Evolutionary conservation across 2,888 invertebrate species (phyloP).

Genomic region (Conomelus anceps): DNA sequence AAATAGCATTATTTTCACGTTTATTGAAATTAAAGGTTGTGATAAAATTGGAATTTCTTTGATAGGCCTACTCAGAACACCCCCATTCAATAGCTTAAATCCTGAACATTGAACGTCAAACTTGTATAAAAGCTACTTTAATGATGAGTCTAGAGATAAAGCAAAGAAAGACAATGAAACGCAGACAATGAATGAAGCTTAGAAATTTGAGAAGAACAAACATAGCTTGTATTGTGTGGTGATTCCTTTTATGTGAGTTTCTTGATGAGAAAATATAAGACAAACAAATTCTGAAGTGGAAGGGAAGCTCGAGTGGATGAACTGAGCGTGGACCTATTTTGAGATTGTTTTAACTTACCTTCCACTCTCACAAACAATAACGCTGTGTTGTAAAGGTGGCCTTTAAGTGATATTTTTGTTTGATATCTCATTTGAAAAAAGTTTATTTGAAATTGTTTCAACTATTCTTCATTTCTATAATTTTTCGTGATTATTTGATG

Average conservation of each 20-base stretch:
- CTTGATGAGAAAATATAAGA: neutral
- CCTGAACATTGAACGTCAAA: neutral
- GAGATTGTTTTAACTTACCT: neutral
- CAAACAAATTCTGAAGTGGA: too few relatives aligned
- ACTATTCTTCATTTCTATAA: too few relatives aligned
- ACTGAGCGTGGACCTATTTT: neutral
- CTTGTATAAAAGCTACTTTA: neutral
- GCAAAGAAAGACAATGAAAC: neutral
- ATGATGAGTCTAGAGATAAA: neutral
- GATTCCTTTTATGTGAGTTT: neutral
- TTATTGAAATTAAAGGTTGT: too few relatives aligned
- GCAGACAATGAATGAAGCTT: neutral
- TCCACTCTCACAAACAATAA: neutral
- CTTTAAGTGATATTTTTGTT: too few relatives aligned
- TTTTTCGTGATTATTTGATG: too few relatives aligned
- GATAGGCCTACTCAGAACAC: too few relatives aligned
- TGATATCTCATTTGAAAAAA: too few relatives aligned
- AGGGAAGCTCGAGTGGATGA: too few relatives aligned
- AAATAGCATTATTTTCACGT: too few relatives aligned
- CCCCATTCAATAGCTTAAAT: too few relatives aligned
- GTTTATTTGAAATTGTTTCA: too few relatives aligned
- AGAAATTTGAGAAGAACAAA: neutral
- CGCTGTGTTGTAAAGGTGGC: too few relatives aligned
- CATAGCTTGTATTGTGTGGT: neutral
- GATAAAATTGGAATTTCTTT: neutral